phyloP scores from a whole-genome alignment of 2,113 vertebrate genomes.

The Oenanthe oenanthe region DNA sequence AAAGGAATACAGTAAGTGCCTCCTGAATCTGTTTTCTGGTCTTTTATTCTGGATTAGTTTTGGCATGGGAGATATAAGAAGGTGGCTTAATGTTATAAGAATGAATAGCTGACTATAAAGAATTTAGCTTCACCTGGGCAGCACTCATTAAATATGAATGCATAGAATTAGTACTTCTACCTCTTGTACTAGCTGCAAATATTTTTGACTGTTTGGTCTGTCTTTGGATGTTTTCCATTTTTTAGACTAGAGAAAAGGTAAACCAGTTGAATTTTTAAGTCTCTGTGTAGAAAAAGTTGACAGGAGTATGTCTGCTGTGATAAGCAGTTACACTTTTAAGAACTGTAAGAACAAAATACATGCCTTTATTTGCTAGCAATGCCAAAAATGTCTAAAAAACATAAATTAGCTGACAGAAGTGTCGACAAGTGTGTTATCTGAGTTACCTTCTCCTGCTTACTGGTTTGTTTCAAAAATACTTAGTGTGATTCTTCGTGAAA shows the following conservation, averaged over 20 bases:
- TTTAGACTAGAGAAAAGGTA: background rate
- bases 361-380: background rate
- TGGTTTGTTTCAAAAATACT: background rate
- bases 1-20: background rate
- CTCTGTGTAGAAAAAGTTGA: background rate
- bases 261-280: background rate
- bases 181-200: background rate
- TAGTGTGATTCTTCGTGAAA: background rate
- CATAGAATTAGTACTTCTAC: background rate
- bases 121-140: background rate
- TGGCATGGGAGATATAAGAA: background rate
- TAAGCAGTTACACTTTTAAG: background rate
- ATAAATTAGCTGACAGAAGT: background rate
- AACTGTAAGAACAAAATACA: background rate
- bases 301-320: background rate
- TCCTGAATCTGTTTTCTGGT: background rate
- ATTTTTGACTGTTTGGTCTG: background rate
- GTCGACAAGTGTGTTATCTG: background rate
- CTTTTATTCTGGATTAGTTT: background rate
- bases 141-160: background rate
- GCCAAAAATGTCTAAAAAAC: background rate
- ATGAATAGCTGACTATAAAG: background rate
- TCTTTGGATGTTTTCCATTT: background rate
- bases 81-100: background rate
- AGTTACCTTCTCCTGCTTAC: background rate